These are phyloP conservation scores for Dryobota labecula DNA, from an alignment of 2,888 invertebrate species.

Conservation along the genomic window DNA sequence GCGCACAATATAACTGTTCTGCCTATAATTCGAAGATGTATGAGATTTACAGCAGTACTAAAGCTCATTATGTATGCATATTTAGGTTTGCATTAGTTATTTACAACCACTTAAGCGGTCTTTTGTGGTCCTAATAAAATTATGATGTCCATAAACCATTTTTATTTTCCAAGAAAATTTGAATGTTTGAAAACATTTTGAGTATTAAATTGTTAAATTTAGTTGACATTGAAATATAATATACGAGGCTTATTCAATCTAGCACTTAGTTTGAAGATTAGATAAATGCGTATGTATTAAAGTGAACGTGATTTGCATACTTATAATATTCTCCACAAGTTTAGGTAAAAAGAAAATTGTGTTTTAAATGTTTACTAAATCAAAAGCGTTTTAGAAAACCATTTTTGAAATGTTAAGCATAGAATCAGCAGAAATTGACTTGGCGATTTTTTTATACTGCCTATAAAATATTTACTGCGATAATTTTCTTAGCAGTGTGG, in stretches of 20 bases:
- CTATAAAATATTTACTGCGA: no score
- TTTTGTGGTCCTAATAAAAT: conserved; percentile 24
- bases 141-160: background rate
- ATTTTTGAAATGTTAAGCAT: background rate
- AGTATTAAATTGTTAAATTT: conserved; percentile 11
- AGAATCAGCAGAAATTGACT: background rate
- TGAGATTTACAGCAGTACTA: conserved; percentile 3
- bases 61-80: conserved; percentile 21
- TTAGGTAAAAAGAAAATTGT: conserved; percentile 21
- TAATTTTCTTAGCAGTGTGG: no score
- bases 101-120: conserved; percentile 20
- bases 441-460: no score
- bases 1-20: no score
- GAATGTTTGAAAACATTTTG: conserved; percentile 20
- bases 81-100: conserved; percentile 31
- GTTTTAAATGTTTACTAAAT: background rate
- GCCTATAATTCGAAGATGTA: no score
- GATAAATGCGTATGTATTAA: conserved; percentile 29
- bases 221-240: conserved; percentile 27
- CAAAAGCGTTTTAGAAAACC: background rate
- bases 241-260: conserved; percentile 32
- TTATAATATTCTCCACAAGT: conserved; percentile 20
- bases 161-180: conserved; percentile 17
- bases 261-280: conserved; percentile 38
- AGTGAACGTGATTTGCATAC: conserved; percentile 39